A percentile compares a stretch with the other conserved stretches of the same genome.
phyloP scores from a whole-genome alignment of 2,797 vertebrate genomes.

The Parotocinclus haroldoi region DNA sequence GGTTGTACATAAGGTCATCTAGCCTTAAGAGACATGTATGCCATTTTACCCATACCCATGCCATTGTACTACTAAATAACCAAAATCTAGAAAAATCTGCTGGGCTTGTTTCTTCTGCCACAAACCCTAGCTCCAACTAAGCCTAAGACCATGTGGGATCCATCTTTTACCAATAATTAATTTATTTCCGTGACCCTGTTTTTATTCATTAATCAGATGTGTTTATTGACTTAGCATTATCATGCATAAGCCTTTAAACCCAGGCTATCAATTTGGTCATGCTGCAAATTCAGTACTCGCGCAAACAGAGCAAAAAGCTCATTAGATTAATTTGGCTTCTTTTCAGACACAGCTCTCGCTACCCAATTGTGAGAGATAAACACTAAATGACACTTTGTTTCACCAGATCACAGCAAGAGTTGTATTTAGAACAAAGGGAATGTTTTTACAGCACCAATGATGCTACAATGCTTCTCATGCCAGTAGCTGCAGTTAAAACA shows the following conservation, averaged over 20 bases:
- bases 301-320: slow-evolving; percentile 68
- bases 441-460: slow-evolving; percentile 37
- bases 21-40: too few species aligned
- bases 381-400: slow-evolving; percentile 58
- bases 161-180: slow-evolving; percentile 6
- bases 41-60: too few species aligned
- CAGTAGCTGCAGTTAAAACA: slow-evolving; percentile 29
- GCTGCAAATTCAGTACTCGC: slow-evolving; percentile 54
- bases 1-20: too few species aligned
- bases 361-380: slow-evolving; percentile 63
- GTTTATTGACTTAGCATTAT: slow-evolving; percentile 62
- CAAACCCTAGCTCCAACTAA: slow-evolving; percentile 5
- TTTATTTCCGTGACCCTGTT: slow-evolving; percentile 54
- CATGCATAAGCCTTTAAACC: slow-evolving; percentile 53
- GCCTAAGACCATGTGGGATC: slow-evolving; percentile 7
- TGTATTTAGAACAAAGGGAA: slow-evolving; percentile 65
- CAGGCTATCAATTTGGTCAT: slow-evolving; percentile 65
- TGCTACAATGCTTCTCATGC: slow-evolving; percentile 22
- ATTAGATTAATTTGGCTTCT: slow-evolving; percentile 64
- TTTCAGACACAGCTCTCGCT: slow-evolving; percentile 44
- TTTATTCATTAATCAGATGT: slow-evolving; percentile 58
- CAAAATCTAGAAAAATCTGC: slow-evolving; percentile 4
- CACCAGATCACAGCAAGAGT: slow-evolving; percentile 59
- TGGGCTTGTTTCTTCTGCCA: slow-evolving; percentile 14
- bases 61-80: neutral